These are phyloP conservation scores for Acrocyrtus sp. DNA, from an alignment of 2,888 invertebrate species.

Conservation along the genomic window DNA sequence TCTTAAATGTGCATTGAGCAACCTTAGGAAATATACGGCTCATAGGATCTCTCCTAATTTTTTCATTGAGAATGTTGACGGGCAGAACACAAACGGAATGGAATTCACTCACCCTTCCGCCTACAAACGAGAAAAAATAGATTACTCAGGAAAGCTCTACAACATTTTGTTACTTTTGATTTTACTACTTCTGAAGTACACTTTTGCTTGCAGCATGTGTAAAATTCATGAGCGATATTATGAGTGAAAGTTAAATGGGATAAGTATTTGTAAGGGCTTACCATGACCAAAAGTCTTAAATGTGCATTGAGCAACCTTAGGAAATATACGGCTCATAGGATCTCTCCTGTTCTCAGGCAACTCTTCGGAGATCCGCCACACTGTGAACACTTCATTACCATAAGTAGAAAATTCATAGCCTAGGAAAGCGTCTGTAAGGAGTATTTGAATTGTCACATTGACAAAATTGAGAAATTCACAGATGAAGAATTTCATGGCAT, in stretches of 20 bases:
- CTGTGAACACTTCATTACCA: conserved; percentile 55
- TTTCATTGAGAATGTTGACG: conserved; percentile 60
- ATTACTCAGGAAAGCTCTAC: too few species aligned
- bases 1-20: conserved; percentile 57
- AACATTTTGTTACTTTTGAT: too few species aligned
- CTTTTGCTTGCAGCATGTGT: too few species aligned
- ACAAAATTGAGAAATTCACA: conserved; percentile 57
- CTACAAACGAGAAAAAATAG: background rate
- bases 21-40: conserved; percentile 54
- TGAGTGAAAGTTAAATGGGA: too few species aligned
- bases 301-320: conserved; percentile 57
- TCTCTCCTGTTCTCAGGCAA: conserved; percentile 49
- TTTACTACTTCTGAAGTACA: too few species aligned
- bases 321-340: conserved; percentile 55
- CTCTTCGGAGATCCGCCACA: conserved; percentile 51
- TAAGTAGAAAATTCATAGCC: conserved; percentile 57
- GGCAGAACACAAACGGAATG: conserved; percentile 59
- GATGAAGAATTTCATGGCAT: conserved; percentile 56
- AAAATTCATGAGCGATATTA: too few species aligned
- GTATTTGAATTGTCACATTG: conserved; percentile 56
- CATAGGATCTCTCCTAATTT: conserved; percentile 56
- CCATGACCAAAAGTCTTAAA: conserved; percentile 58
- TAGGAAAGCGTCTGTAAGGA: conserved; percentile 53
- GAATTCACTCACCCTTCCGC: conserved; percentile 52
- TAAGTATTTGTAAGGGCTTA: too few species aligned